phyloP scores from a whole-genome alignment of 1,140 invertebrate species.

The Nautilus pompilius region DNA sequence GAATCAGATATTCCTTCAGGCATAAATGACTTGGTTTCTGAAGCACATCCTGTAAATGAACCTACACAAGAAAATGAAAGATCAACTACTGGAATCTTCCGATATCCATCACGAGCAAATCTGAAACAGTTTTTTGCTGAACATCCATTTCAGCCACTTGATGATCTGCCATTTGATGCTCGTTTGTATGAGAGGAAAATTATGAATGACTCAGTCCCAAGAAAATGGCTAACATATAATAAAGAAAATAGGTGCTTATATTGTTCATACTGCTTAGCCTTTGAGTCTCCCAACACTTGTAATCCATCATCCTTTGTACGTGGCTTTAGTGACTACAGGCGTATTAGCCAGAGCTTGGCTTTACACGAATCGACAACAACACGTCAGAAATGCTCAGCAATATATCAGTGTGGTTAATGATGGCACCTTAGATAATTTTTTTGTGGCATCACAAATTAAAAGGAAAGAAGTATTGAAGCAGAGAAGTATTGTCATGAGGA shows the following conservation, averaged over 20 bases:
- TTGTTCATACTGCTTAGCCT: not conserved
- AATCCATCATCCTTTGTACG: not conserved
- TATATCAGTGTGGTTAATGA: not conserved
- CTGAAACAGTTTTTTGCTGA: not conserved
- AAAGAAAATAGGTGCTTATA: not conserved
- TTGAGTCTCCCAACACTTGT: not conserved
- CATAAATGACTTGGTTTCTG: not conserved
- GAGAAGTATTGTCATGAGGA: not conserved
- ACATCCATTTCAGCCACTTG: not conserved
- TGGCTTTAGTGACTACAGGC: not conserved
- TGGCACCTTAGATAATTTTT: not conserved
- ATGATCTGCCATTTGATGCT: not conserved
- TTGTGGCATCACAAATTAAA: not conserved
- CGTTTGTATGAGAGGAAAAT: not conserved
- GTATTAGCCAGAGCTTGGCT: too few relatives aligned
- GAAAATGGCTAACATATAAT: not conserved
- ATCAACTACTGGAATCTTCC: not conserved
- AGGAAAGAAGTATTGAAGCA: not conserved
- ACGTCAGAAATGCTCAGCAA: not conserved
- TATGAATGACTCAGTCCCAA: not conserved
- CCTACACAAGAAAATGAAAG: not conserved
- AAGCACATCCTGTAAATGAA: not conserved
- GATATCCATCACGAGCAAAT: not conserved
- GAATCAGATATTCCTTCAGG: conserved; percentile 1
- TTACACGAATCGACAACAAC: not conserved